These are phyloP conservation scores for Doris montereyensis DNA, from an alignment of 2,888 invertebrate genomes.

Conservation along the genomic window DNA sequence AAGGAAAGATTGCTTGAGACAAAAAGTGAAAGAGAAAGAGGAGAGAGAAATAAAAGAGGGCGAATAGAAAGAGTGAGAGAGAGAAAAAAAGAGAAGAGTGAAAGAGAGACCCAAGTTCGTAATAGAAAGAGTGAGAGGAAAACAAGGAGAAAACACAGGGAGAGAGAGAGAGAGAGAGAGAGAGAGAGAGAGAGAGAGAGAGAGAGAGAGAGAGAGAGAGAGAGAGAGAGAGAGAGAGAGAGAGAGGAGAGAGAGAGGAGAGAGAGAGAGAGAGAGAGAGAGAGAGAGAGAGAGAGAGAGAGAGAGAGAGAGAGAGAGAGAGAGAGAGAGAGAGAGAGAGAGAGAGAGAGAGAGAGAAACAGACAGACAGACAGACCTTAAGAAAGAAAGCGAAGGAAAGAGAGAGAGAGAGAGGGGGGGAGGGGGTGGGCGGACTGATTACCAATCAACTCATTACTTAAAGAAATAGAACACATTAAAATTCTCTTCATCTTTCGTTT, in stretches of 20 bases:
- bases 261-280: slow-evolving; percentile 15
- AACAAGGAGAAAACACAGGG: no score
- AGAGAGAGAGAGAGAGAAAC: background rate
- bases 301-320: no score
- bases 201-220: slow-evolving; percentile 1
- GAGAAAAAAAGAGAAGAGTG: no score
- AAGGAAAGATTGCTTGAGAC: no score
- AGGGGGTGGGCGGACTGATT: background rate
- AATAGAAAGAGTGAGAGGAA: no score
- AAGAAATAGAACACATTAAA: background rate
- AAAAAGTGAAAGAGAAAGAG: no score
- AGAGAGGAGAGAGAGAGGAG: background rate
- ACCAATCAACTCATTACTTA: background rate
- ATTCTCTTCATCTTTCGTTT: no score
- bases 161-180: no score
- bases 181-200: slow-evolving; percentile 18
- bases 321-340: slow-evolving; percentile 6
- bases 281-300: background rate
- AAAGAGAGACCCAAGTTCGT: no score
- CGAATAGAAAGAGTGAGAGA: no score
- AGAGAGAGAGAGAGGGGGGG: background rate
- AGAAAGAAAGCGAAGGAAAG: background rate
- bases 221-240: background rate
- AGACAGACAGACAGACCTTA: no score
- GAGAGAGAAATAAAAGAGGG: no score